Base-by-base conservation (phyloP, 2,113 vertebrate genomes). In the Chlorodrepanis virens region DNA sequence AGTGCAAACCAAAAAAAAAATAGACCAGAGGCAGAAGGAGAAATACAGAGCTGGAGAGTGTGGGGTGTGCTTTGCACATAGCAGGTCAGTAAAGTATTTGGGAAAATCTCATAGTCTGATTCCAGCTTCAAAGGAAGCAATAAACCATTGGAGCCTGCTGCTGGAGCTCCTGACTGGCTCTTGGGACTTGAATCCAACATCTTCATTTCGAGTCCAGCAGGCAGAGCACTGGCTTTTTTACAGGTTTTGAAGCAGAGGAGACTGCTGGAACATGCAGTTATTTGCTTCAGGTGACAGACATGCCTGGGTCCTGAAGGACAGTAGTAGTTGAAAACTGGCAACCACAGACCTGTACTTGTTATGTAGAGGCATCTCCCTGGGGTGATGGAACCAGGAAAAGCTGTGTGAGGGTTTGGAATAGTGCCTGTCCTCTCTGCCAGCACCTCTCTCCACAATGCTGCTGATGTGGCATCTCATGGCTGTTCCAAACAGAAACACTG, bases 231-330 rank as follows among this genome's bases (percentile, higher is more conserved):
- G 83, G 42, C 60, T 67, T 39, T 82, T 47, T 57, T 53, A 74
- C 53, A 88, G 57, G 31, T 9, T 52, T 81, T 29, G 54, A 56
- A 69, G 84, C 74, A 75, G 60, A 72, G 69, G 65, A 87, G 69
- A 7, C 49, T 91, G 81, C 70, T 93, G 80, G 75, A 87, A 91
- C 54, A 18, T 45, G 49, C 57, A 69, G 0, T 79, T 59, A 56
- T 80, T 94, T 93, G 78, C 87, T 79, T 27, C 49, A 87, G 50
- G 89, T 94, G 84, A 57, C 83, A 97, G 90, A 59, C 71, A 25
- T 31, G 64, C 64, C 35, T 67, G 47, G 11, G 42, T 92, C 56
- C 91, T 71, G 47, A 74, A 85, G 95, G 77, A 94, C 40, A 42
- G 47, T 4, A 35, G n/a, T 53, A 53, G 39, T 6, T 80, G 84